Base-by-base conservation (phyloP, 2,888 invertebrate species). In the Poecilobothrus nobilitatus region DNA sequence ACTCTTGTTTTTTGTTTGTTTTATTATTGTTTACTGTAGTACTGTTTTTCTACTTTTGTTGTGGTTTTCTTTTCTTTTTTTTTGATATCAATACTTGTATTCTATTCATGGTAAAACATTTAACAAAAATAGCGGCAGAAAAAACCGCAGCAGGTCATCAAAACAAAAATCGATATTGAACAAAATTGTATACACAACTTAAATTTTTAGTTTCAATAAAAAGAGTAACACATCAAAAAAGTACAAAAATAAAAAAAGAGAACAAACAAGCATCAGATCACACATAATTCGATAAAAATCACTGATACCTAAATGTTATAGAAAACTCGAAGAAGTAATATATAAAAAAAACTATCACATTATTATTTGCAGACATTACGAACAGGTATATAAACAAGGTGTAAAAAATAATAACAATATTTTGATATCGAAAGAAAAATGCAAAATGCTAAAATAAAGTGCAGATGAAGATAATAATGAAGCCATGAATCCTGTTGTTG, bases 271-370 rank as follows among this genome's bases (percentile, higher is more conserved):
- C 18, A 53, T 53, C 53, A 53, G 53, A 53, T 53, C 53, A 53
- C 53, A 53, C 18, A 53, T 53, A 53, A 53, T 53, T 53, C n/a
- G 18, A 53, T 53, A 53, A 44, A n/a, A 53, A 53, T 53, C 53
- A 53, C 27, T 12, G 53, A 53, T 53, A 53, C 53, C 6, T 53
- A 6, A 18, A 53, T 12, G 9, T 53, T 53, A 18, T 15, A 53
- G 15, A 53, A 53, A 53, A 18, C 18, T 37, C 12, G 5, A 27
- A 27, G 27, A 27, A 27, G 27, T 27, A 5, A 27, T 27, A 27
- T 27, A 2, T 27, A 27, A 27, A 5, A 8, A 53, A 18, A 53
- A 53, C n/a, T 15, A 53, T 53, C 53, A 53, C 53, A n/a, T 2
- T 53, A 18, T 6, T 18, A 53, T 53, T 6, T 53, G 53, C 2